phyloP scores from a whole-genome alignment of 1,140 invertebrate species.

The Drosophila kanapiae region DNA sequence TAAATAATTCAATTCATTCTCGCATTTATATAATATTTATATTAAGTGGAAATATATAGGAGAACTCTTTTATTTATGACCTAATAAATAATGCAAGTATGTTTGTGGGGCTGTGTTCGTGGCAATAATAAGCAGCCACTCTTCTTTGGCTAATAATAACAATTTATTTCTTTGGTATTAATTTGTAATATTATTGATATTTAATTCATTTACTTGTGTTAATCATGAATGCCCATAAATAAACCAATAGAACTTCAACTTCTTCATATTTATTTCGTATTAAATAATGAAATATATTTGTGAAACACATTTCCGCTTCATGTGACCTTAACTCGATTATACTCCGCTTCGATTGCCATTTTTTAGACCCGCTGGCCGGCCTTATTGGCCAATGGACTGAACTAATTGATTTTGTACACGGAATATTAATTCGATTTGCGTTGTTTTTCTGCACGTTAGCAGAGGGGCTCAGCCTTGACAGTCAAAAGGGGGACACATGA shows the following conservation, averaged over 20 bases:
- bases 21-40: not conserved
- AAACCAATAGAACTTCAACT: not conserved
- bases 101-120: not conserved
- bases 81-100: not conserved
- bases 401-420: slow-evolving; percentile 49
- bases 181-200: not conserved
- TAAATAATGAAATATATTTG: not conserved
- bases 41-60: not conserved
- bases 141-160: no score
- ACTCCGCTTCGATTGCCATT: slow-evolving; percentile 13
- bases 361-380: slow-evolving; percentile 5
- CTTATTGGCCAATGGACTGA: slow-evolving; percentile 35
- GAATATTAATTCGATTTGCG: slow-evolving; percentile 46
- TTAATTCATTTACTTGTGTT: not conserved
- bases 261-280: not conserved
- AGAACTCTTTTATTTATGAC: slow-evolving; percentile 1
- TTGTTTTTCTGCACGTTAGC: slow-evolving; percentile 6
- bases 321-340: slow-evolving; percentile 26
- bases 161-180: no score
- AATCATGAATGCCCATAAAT: not conserved
- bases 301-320: slow-evolving; percentile 2
- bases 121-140: not conserved
- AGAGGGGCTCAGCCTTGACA: slow-evolving; percentile 28
- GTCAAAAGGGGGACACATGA: slow-evolving; percentile 15
- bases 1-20: not conserved